These are phyloP conservation scores for Desmodus rotundus DNA, from an alignment of 2,113 vertebrate genomes.

Conservation along the genomic window DNA sequence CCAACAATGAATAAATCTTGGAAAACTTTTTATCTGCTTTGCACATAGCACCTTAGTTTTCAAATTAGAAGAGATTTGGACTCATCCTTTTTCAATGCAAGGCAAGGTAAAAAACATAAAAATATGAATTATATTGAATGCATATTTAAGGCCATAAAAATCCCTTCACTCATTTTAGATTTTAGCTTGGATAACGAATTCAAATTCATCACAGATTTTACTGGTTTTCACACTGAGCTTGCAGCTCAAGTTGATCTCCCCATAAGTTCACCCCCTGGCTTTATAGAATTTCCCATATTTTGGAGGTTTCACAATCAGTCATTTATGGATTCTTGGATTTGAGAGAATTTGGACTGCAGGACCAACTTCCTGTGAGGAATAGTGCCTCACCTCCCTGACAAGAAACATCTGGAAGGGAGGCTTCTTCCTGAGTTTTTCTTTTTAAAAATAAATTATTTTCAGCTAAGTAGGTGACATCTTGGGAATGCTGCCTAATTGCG, in stretches of 20 bases:
- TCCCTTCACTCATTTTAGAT: neutral
- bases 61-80: neutral
- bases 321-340: slow-evolving; percentile 34
- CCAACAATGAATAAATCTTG: neutral
- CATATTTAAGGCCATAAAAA: neutral
- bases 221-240: slow-evolving; percentile 17
- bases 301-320: slow-evolving; percentile 23
- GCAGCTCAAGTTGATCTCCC: neutral
- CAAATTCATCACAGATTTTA: neutral
- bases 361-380: neutral
- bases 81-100: neutral
- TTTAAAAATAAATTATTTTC: neutral
- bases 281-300: slow-evolving; percentile 12
- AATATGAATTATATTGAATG: neutral
- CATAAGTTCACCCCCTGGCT: neutral
- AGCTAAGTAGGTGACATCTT: neutral
- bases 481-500: neutral
- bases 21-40: neutral
- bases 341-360: neutral
- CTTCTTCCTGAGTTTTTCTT: neutral
- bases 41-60: neutral
- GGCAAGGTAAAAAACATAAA: neutral
- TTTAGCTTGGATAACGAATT: neutral
- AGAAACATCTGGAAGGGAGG: neutral
- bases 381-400: neutral